Base-by-base conservation (phyloP, 2,888 invertebrate species). In the Zygogramma bicolorata region DNA sequence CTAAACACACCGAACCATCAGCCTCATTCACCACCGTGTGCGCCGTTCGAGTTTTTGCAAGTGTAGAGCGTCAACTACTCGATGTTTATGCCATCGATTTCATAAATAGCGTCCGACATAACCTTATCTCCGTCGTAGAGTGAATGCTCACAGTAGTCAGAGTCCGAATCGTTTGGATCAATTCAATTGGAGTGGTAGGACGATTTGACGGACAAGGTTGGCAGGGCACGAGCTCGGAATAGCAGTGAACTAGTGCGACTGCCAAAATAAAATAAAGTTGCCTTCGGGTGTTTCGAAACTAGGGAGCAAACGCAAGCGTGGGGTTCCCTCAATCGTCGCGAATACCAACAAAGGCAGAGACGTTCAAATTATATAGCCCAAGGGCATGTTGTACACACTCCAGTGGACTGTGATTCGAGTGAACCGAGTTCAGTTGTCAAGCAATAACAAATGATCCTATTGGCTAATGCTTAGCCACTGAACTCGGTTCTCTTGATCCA, bases 71-170 rank as follows among this genome's bases (percentile, higher is more conserved):
- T n/a, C 38, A 0, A 1, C 46, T 25, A 13, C 53, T 27, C 25
- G 25, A n/a, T 22, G 10, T 53, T 53, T 53, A 25, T 25, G 13
- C 25, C 25, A 15, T 22, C 53, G 53, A 53, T 53, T 25, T 5
- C 53, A 27, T 25, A 65, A 65, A 62, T 40, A 62, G 62, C 31
- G 13, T n/a, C 15, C n/a, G 46, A 42, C 46, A 62, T 62, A 62
- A 62, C 42, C 62, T 62, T 42, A 62, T 40, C 34, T 53, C 4
- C 6, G 27, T 3, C 10, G 31, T 31, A 31, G 5, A 31, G 5
- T 31, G 3, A 38, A 4, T 38, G 38, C 38, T 13, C 0, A n/a
- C n/a, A 38, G 38, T 38, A 38, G 38, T n/a, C 38, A 38, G 38
- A 34, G 34, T 34, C 34, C 34, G 10, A 38, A 4, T 38, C n/a